phyloP scores from a whole-genome alignment of 2,113 vertebrate genomes.

The Cebus imitator region DNA sequence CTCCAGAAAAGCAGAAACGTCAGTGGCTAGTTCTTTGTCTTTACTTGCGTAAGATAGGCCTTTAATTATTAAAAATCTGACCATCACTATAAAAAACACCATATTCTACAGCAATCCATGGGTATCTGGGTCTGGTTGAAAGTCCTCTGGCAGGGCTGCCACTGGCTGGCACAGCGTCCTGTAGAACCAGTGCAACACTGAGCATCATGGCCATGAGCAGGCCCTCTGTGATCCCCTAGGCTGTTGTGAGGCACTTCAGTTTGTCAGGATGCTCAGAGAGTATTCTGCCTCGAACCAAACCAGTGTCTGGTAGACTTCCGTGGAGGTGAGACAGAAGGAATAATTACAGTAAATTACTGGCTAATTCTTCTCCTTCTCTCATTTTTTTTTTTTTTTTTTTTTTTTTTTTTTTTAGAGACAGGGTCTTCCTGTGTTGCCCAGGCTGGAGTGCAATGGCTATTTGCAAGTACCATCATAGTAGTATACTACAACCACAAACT shows the following conservation, averaged over 20 bases:
- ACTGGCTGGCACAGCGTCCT: not conserved
- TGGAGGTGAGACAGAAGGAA: not conserved
- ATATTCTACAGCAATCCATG: not conserved
- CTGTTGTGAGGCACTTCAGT: not conserved
- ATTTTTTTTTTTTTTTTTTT: not conserved
- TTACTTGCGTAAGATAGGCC: not conserved
- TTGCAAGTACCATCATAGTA: not conserved
- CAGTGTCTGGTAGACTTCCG: not conserved
- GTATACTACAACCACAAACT: not conserved
- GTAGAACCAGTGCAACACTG: not conserved
- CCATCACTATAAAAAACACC: not conserved
- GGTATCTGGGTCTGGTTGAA: not conserved
- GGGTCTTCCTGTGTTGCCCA: not conserved
- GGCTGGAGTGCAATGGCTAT: not conserved
- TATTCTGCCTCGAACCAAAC: not conserved
- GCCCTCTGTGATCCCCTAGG: not conserved
- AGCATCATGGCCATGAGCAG: not conserved
- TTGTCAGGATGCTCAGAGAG: not conserved
- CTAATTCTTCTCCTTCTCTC: not conserved
- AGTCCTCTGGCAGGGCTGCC: not conserved
- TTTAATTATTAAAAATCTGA: constrained; percentile 19
- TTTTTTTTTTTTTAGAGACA: not conserved
- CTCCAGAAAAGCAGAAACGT: not conserved
- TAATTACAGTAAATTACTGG: not conserved
- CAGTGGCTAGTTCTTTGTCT: not conserved